Conservation (phyloP, 2,113 vertebrate genomes). For the Telmatochromis bifrenatus region DNA sequence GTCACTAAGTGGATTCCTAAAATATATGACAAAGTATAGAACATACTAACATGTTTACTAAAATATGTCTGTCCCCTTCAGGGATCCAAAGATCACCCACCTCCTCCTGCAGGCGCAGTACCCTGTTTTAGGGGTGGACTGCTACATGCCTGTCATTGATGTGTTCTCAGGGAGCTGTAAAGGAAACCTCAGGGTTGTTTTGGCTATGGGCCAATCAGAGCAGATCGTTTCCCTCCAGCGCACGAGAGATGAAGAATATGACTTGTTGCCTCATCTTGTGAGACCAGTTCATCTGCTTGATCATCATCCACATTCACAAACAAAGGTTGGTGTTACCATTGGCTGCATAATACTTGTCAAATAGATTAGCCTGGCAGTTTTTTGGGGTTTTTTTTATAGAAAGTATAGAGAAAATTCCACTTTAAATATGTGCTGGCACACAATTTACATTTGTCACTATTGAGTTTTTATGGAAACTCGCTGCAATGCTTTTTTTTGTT, state of each 20-base stretch:
- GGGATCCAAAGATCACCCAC: constrained; percentile 77
- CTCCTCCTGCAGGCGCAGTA: constrained; percentile 88
- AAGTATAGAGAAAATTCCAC: background rate
- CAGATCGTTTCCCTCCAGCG: constrained; percentile 83
- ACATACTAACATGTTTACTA: background rate
- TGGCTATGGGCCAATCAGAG: constrained; percentile 86
- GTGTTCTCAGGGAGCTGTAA: constrained; percentile 79
- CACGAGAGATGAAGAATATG: constrained; percentile 71
- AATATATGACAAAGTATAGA: background rate
- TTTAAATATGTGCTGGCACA: background rate
- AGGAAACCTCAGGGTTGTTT: constrained; percentile 80
- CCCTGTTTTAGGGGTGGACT: constrained; percentile 89
- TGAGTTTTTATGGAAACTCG: background rate
- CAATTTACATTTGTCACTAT: background rate
- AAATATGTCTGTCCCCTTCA: constrained; percentile 17
- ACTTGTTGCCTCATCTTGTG: background rate
- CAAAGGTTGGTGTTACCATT: constrained; percentile 42
- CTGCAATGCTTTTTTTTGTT: background rate
- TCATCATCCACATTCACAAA: constrained; percentile 35
- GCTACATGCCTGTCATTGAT: constrained; percentile 82
- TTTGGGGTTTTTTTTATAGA: background rate
- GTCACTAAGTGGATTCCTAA: background rate
- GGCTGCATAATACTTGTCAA: background rate
- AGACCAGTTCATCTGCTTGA: constrained; percentile 79
- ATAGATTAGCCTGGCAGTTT: background rate